These are phyloP conservation scores for Eupsittula cactorum DNA, from an alignment of 2,113 vertebrate genomes.

Conservation along the genomic window DNA sequence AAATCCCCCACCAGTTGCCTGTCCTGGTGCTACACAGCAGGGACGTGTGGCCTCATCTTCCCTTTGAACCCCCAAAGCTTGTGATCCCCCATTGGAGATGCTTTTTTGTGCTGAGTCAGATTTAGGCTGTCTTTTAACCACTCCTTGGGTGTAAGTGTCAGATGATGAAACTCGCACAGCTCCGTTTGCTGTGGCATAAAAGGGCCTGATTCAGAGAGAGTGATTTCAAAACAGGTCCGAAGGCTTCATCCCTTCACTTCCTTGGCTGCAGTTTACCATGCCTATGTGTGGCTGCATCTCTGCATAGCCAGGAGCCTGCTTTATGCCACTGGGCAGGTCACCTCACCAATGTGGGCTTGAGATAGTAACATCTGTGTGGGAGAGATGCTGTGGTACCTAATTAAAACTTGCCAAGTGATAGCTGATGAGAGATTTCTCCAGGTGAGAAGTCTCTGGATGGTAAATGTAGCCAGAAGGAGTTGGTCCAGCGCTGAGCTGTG, in stretches of 20 bases:
- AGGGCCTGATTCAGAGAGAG: background rate
- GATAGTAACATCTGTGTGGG: background rate
- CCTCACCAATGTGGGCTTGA: background rate
- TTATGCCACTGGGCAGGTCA: background rate
- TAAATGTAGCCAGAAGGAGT: background rate
- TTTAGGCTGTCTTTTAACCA: background rate
- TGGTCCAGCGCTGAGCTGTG: rapidly evolving
- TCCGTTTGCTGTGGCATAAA: background rate
- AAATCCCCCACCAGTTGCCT: rapidly evolving
- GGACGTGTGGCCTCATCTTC: rapidly evolving
- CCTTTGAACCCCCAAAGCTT: background rate
- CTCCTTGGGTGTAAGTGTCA: background rate
- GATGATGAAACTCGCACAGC: rapidly evolving
- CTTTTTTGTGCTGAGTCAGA: background rate
- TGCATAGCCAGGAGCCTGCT: background rate
- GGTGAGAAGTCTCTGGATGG: background rate
- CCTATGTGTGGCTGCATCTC: background rate
- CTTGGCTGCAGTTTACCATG: background rate
- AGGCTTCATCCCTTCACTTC: background rate
- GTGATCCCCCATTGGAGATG: background rate
- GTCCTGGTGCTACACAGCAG: background rate
- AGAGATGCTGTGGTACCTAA: background rate
- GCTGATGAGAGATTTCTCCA: background rate
- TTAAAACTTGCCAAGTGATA: background rate
- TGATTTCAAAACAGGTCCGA: background rate